These are phyloP conservation scores for Chiridota heheva DNA, from an alignment of 35 echinoderm and acorn worm species.

Conservation along the genomic window DNA sequence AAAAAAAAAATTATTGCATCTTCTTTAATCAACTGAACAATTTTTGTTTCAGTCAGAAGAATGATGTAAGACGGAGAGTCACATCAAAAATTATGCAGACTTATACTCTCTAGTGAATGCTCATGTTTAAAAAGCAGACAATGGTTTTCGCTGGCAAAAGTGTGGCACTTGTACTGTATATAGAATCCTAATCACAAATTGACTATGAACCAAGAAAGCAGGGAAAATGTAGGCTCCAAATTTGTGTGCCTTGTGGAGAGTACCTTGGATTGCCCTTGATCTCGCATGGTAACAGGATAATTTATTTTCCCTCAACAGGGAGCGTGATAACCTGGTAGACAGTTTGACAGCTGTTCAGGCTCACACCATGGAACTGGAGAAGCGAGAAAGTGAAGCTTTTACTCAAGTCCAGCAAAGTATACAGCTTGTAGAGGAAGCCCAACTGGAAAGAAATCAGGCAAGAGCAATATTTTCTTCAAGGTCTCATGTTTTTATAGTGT, in stretches of 20 bases:
- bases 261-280: neutral
- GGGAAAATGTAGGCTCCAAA: too few relatives aligned
- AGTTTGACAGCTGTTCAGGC: conserved; percentile 70
- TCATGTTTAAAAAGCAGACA: neutral
- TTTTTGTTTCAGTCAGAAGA: neutral
- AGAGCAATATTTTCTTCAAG: conserved; percentile 1
- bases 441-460: conserved; percentile 94
- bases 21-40: too few relatives aligned
- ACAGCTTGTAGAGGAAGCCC: conserved; percentile 81
- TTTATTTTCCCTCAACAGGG: conserved; percentile 33
- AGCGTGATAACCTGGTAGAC: conserved; percentile 85
- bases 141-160: too few relatives aligned
- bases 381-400: conserved; percentile 80
- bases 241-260: too few relatives aligned
- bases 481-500: too few relatives aligned
- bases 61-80: neutral
- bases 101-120: neutral
- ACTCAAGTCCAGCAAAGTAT: conserved; percentile 87
- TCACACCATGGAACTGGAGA: conserved; percentile 51
- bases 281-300: neutral
- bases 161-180: too few relatives aligned
- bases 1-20: neutral
- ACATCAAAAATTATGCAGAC: neutral
- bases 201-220: neutral
- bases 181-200: too few relatives aligned